These are phyloP conservation scores for Cotesia chilonis DNA, from an alignment of 1,140 invertebrate genomes.

Conservation along the genomic window DNA sequence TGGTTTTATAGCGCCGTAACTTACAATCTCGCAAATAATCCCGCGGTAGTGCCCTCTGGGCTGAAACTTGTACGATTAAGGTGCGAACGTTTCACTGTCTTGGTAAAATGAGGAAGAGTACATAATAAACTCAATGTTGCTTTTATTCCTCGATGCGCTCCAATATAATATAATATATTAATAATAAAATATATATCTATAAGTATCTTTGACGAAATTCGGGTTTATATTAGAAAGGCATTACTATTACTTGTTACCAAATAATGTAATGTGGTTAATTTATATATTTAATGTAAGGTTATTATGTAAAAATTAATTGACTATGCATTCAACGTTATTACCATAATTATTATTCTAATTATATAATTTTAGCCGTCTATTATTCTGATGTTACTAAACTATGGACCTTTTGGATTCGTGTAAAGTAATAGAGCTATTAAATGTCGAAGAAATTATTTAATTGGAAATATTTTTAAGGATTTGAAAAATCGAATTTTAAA, in stretches of 20 bases:
- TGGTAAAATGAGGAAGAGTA: constrained; percentile 16
- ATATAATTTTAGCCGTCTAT: too few relatives aligned
- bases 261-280: constrained; percentile 4
- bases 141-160: constrained; percentile 15
- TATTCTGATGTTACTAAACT: too few relatives aligned
- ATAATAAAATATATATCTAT: neutral
- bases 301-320: neutral
- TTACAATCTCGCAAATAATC: neutral
- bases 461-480: too few relatives aligned
- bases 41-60: constrained; percentile 5
- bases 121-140: constrained; percentile 27
- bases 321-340: too few relatives aligned
- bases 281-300: neutral
- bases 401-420: too few relatives aligned
- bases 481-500: too few relatives aligned
- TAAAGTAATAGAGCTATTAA: too few relatives aligned
- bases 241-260: constrained; percentile 21
- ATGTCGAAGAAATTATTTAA: too few relatives aligned
- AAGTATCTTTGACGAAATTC: constrained; percentile 39
- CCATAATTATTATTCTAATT: too few relatives aligned
- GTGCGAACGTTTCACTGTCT: constrained; percentile 11
- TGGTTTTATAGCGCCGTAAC: constrained; percentile 7
- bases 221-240: constrained; percentile 47
- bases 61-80: constrained; percentile 11
- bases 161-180: neutral